Percentiles rank a stretch among this genome's conserved stretches.
phyloP scores from a whole-genome alignment of 2,113 vertebrate genomes.

The Nesoenas mayeri region DNA sequence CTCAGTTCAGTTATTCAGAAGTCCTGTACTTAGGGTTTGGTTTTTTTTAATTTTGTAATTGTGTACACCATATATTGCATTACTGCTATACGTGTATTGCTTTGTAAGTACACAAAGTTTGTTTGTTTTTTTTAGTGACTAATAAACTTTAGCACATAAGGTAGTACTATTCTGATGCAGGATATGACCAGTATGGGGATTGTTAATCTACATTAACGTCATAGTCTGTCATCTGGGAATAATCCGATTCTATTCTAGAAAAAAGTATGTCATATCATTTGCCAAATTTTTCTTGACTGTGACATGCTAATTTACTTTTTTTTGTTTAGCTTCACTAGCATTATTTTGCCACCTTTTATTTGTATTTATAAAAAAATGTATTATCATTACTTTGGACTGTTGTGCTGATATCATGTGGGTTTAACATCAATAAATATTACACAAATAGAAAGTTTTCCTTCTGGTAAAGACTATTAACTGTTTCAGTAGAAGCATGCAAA shows the following conservation, averaged over 20 bases:
- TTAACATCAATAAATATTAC: conserved; percentile 88
- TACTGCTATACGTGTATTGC: conserved; percentile 75
- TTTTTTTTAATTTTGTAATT: conserved; percentile 70
- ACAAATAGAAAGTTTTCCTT: conserved; percentile 64
- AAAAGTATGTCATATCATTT: conserved; percentile 61
- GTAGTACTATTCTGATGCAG: conserved; percentile 59
- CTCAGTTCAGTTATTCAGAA: conserved; percentile 79
- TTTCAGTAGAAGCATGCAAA: neutral
- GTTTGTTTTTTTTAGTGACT: conserved; percentile 61
- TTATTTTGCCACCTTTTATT: conserved; percentile 82
- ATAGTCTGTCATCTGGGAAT: conserved; percentile 51
- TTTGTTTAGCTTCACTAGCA: conserved; percentile 77
- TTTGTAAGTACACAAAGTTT: conserved; percentile 74
- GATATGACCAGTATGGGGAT: conserved; percentile 51
- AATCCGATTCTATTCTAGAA: conserved; percentile 47
- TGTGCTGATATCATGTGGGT: conserved; percentile 88
- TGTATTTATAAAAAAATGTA: conserved; percentile 84
- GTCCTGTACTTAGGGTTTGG: conserved; percentile 60
- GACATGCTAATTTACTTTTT: conserved; percentile 74
- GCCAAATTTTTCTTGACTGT: conserved; percentile 73
- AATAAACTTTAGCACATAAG: conserved; percentile 58
- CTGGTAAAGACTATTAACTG: conserved; percentile 44
- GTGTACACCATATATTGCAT: conserved; percentile 76
- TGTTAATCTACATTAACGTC: conserved; percentile 26
- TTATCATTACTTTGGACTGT: conserved; percentile 89